Conservation (phyloP, 2,113 vertebrate species). For the Rhinolophus ferrumequinum region DNA sequence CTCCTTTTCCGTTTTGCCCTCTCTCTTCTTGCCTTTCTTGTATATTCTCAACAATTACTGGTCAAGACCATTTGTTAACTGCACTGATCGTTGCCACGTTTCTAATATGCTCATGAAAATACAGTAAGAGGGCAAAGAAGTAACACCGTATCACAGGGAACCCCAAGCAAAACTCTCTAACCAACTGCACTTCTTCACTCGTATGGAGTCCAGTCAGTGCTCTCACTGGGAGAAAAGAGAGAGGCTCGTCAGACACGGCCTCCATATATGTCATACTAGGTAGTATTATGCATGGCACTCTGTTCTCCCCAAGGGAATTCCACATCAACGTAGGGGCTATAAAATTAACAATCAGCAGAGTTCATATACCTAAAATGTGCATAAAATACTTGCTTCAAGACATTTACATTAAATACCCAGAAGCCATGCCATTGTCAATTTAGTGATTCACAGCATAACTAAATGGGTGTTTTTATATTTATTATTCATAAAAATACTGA, state of each 20-base stretch:
- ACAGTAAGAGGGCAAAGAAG: background rate
- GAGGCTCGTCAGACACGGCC: fast-evolving
- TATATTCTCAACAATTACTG: background rate
- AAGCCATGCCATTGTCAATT: background rate
- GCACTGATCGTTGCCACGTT: background rate
- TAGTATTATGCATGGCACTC: background rate
- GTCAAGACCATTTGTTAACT: background rate
- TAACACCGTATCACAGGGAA: background rate
- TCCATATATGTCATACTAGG: background rate
- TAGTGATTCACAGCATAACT: background rate
- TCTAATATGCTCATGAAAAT: background rate
- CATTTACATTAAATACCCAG: background rate
- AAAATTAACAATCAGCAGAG: background rate
- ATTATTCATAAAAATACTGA: background rate
- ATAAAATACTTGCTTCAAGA: background rate
- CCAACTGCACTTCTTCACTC: too few species aligned
- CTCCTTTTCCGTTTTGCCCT: background rate
- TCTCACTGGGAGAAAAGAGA: too few species aligned
- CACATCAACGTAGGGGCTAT: background rate
- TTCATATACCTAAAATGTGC: background rate
- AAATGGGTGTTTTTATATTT: background rate
- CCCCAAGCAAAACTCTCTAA: background rate
- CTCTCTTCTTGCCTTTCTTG: background rate
- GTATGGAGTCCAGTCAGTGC: fast-evolving
- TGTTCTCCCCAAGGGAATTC: background rate